Evolutionary conservation across 1,140 invertebrate species (phyloP), one percentile per base, ranked within the genome.

Genomic region (Neuroterus valhalla): DNA sequence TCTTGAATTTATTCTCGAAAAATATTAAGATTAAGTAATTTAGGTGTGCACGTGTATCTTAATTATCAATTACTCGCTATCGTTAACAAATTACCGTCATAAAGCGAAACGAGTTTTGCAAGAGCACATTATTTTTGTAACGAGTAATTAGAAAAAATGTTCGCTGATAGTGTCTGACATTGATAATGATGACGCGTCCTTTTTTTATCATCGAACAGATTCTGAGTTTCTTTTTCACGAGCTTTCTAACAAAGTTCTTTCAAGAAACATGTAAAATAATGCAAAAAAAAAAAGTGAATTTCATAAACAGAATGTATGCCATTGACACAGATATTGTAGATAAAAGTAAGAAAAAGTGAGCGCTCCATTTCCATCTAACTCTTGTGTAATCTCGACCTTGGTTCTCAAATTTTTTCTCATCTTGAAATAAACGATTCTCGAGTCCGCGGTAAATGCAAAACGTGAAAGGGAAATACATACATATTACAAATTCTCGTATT

Each of bases 51-150:
- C 55, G 55, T 62, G 55, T 38, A 62, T 62, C 26, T 62, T 62
- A 62, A 62, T 62, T 38, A 62, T 62, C 55, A 62, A 62, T 62
- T 62, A 62, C 23, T 62, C 31, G 55, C n/a, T 62, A 62, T 62
- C 55, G 55, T 62, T 26, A 62, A 62, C 55, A 62, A 62, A 62
- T 62, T 26, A 62, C 55, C 23, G 26, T 31, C 31, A 62, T 62
- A 62, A 62, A 62, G 23, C 26, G 23, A 62, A 62, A 62, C 55
- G 55, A 17, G 55, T 62, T 62, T 62, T 62, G 55, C 55, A 62
- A 62, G 55, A 62, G 15, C 55, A 62, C 23, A 62, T 62, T 62
- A 62, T 23, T 62, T 62, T 62, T 62, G 55, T 62, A 62, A 62
- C 31, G n/a, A 23, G 55, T 62, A 62, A 62, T 62, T 62, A 23